Conservation (phyloP, 2,113 vertebrate genomes). For the Elachura formosa region DNA sequence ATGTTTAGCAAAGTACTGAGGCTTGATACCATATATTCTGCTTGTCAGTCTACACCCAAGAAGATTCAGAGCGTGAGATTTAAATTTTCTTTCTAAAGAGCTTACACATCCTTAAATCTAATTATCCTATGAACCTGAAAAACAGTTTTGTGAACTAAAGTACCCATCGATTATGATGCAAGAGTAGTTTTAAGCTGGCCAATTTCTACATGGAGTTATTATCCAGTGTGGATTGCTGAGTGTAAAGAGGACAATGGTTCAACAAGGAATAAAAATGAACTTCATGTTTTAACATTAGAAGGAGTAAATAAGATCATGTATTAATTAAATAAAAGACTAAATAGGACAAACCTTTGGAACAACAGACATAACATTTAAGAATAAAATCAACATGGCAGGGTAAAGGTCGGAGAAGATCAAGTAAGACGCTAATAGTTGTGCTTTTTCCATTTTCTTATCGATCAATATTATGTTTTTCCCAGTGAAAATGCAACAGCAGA, state of each 20-base stretch:
- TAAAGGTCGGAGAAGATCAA: slow-evolving; percentile 79
- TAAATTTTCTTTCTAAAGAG: not conserved
- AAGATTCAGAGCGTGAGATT: not conserved
- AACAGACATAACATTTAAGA: slow-evolving; percentile 76
- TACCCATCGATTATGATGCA: not conserved
- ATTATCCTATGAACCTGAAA: not conserved
- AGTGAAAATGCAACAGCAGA: slow-evolving; percentile 73
- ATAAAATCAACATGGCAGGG: slow-evolving; percentile 69
- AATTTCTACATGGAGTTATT: not conserved
- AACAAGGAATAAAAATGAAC: slow-evolving; percentile 60
- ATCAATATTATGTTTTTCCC: slow-evolving; percentile 78
- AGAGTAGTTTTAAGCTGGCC: not conserved
- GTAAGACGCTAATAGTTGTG: slow-evolving; percentile 70
- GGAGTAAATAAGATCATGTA: slow-evolving; percentile 61
- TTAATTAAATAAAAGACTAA: slow-evolving; percentile 75
- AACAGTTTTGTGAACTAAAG: not conserved
- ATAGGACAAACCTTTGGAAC: slow-evolving; percentile 74
- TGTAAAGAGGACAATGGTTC: slow-evolving; percentile 58
- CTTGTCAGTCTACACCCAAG: not conserved
- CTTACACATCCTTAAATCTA: not conserved
- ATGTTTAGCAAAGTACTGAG: not conserved
- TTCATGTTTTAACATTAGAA: slow-evolving; percentile 68
- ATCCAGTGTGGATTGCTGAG: not conserved
- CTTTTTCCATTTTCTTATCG: slow-evolving; percentile 80
- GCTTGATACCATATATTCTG: not conserved